These are phyloP conservation scores for Cyclophora punctaria DNA, from an alignment of 2,888 invertebrate species.

Conservation along the genomic window DNA sequence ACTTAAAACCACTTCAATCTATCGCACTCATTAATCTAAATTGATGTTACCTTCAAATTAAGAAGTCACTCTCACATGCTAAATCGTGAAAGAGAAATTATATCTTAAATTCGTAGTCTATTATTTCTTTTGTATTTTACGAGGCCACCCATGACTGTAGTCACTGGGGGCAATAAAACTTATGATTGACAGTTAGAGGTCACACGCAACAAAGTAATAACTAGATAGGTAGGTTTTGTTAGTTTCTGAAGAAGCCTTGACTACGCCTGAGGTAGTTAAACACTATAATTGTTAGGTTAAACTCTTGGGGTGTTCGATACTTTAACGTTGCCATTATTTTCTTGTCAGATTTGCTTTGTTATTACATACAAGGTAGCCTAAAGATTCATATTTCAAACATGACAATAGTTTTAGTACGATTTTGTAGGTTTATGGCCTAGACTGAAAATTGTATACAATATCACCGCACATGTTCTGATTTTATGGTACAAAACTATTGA, in stretches of 20 bases:
- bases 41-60: constrained; percentile 5
- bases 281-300: constrained; percentile 13
- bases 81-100: constrained; percentile 19
- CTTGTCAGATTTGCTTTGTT: too few relatives aligned
- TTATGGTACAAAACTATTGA: too few relatives aligned
- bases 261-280: constrained; percentile 15
- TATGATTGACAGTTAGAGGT: constrained; percentile 44
- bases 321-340: too few relatives aligned
- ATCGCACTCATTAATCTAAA: constrained; percentile 11
- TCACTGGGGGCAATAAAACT: constrained; percentile 37
- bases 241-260: constrained; percentile 27
- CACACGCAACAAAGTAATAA: constrained; percentile 32
- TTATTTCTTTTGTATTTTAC: constrained; percentile 21
- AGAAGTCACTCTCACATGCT: constrained; percentile 7
- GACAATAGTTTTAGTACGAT: too few relatives aligned
- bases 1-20: too few relatives aligned
- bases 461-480: too few relatives aligned
- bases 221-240: constrained; percentile 24
- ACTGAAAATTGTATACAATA: too few relatives aligned
- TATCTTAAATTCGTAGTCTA: constrained; percentile 4
- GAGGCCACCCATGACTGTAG: constrained; percentile 39
- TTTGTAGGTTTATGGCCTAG: too few relatives aligned
- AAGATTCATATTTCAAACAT: neutral
- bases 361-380: neutral
- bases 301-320: constrained; percentile 1